phyloP scores from a whole-genome alignment of 2,113 vertebrate genomes.

The Notarius lentiginosus region DNA sequence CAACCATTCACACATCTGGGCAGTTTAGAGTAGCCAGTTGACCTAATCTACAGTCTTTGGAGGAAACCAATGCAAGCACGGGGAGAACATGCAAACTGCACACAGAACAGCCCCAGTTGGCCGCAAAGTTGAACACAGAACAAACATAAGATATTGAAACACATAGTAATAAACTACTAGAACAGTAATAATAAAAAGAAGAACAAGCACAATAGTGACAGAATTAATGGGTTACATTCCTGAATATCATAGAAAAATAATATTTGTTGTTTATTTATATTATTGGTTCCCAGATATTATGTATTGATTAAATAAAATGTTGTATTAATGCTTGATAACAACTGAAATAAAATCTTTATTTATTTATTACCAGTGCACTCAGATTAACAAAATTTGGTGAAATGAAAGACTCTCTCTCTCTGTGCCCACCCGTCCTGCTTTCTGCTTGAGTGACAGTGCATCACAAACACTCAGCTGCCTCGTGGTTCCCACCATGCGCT shows the following conservation, averaged over 20 bases:
- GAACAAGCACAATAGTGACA: background rate
- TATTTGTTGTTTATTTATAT: background rate
- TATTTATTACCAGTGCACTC: background rate
- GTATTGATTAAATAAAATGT: background rate
- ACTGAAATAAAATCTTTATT: background rate
- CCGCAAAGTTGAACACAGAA: background rate
- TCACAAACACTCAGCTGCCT: constrained; percentile 68
- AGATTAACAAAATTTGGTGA: background rate
- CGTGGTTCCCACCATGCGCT: constrained; percentile 11
- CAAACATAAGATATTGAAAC: background rate
- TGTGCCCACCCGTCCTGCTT: constrained; percentile 55
- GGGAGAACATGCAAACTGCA: too few relatives aligned
- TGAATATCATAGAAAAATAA: background rate
- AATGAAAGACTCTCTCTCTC: background rate
- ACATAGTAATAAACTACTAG: background rate
- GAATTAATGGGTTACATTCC: background rate
- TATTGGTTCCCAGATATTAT: too few relatives aligned
- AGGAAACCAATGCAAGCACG: too few relatives aligned
- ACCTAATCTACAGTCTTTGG: too few relatives aligned
- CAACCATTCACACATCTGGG: too few relatives aligned
- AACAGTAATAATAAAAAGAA: background rate
- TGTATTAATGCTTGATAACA: background rate
- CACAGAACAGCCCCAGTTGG: too few relatives aligned
- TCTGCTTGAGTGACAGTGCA: constrained; percentile 71
- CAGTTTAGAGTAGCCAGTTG: too few relatives aligned